Base-by-base conservation (phyloP, 2,113 vertebrate species). In the Amazona guildingii region DNA sequence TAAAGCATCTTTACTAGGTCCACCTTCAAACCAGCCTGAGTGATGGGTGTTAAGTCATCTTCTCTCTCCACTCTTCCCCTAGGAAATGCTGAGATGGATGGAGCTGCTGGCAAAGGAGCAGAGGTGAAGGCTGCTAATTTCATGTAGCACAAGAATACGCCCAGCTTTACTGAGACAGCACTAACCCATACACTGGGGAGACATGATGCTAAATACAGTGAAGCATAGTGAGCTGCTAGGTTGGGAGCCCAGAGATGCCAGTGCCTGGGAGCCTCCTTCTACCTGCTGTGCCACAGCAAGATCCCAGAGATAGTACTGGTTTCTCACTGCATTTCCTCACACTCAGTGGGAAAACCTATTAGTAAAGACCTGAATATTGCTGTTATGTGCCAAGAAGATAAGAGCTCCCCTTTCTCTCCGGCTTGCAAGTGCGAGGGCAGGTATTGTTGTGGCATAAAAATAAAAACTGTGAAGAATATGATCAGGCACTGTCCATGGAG, bases 101-200 rank as follows among this genome's bases (percentile, higher is more conserved):
- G 41, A 84, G 62, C 27, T 79, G 44, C 31, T 84, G 37, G 10
- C 49, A 11, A 23, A 61, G 93, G 75, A 81, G 88, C 4, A 19
- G 89, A 96, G 96, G 95, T 96, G n/a, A 95, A 44, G 7, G 23
- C 11, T 89, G 20, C 41, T 69, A 7, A 21, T 82, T 82, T 44
- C 29, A 2, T 29, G 39, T 41, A 68, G 52, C 27, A 52, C 18
- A 44, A 31, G 55, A 6, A 17, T 41, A 28, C 49, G 23, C 20
- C 11, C 44, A 64, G 11, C 25, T 85, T 29, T 24, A 63, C 41
- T 39, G 44, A 67, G 64, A 44, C 39, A 61, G 52, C 57, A 52
- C 62, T 35, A 64, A 44, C 19, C 48, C 24, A 7, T 6, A 8
- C 8, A 5, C 10, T 16, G 29, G 31, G 54, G 33, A 92, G 27